Percentiles rank a stretch among this genome's conserved stretches.
Evolutionary conservation across 2,888 invertebrate species (phyloP).

Genomic region (Philhelius pedissequus): DNA sequence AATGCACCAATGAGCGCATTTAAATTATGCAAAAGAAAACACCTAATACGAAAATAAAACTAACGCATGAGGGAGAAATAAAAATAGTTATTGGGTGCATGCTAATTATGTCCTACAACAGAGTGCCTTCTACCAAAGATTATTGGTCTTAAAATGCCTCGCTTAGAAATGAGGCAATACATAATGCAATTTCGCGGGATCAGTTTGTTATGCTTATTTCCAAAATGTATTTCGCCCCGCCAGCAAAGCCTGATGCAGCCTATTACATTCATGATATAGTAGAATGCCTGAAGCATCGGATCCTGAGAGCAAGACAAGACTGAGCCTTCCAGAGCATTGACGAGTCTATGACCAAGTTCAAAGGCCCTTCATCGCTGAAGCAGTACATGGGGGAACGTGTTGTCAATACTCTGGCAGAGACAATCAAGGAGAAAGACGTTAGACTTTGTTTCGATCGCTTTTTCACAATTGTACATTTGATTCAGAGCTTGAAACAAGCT

Average conservation of each 20-base stretch:
- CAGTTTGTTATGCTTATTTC: background rate
- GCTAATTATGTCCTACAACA: constrained; percentile 1
- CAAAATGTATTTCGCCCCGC: background rate
- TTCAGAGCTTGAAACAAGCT: constrained; percentile 2
- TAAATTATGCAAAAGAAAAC: background rate
- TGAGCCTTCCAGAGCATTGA: constrained; percentile 10
- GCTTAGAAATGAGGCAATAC: background rate
- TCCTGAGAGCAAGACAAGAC: background rate
- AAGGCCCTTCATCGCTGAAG: no score
- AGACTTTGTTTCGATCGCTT: background rate
- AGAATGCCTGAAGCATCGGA: background rate
- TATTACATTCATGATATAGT: background rate
- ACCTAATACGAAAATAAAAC: background rate
- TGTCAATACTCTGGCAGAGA: no score
- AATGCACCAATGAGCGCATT: background rate
- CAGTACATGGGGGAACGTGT: no score
- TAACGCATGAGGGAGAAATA: background rate
- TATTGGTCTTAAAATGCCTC: background rate
- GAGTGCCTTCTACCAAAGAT: background rate
- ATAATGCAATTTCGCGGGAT: background rate
- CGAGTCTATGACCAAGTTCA: background rate
- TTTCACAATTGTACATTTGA: constrained; percentile 36
- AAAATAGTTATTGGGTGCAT: constrained; percentile 9
- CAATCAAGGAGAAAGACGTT: no score
- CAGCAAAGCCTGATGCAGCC: background rate